Conservation (phyloP, 2,888 invertebrate genomes). For the Amphipyra tragopoginis region DNA sequence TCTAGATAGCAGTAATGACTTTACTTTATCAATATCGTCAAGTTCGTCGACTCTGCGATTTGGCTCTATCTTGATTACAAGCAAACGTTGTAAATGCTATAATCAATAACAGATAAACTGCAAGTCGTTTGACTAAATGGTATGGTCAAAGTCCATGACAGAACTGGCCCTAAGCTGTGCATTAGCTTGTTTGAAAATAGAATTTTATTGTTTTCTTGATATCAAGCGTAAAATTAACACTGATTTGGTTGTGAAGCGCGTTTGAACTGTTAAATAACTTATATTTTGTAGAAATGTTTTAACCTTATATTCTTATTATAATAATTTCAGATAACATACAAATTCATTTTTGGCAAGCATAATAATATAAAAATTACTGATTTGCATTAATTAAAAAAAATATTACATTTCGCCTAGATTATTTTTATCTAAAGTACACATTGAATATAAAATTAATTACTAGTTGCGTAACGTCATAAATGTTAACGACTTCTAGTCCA, state of each 20-base stretch:
- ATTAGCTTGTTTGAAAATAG: neutral
- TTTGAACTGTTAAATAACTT: too few species aligned
- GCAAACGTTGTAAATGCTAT: constrained; percentile 45
- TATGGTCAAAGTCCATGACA: constrained; percentile 23
- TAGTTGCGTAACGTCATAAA: constrained; percentile 2
- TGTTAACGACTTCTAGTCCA: constrained; percentile 7
- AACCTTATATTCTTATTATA: too few species aligned
- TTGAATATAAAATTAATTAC: constrained; percentile 26
- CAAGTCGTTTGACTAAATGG: constrained; percentile 28
- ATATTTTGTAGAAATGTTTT: too few species aligned
- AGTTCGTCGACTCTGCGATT: constrained; percentile 74
- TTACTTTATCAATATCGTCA: constrained; percentile 73
- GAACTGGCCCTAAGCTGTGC: neutral
- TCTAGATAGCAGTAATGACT: constrained; percentile 77
- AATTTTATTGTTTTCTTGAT: neutral
- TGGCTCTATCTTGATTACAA: constrained; percentile 69
- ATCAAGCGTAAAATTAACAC: too few species aligned
- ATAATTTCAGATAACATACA: too few species aligned
- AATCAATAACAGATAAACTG: constrained; percentile 47
- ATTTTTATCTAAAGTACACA: constrained; percentile 18
- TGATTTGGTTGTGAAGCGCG: too few species aligned
- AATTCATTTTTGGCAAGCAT: too few species aligned
- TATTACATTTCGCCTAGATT: constrained; percentile 16
- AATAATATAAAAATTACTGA: too few species aligned
- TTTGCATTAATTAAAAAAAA: too few species aligned